Percentiles rank a stretch among this genome's conserved stretches.
Evolutionary conservation across 2,888 invertebrate species (phyloP).

Genomic region (Orthosia gracilis): DNA sequence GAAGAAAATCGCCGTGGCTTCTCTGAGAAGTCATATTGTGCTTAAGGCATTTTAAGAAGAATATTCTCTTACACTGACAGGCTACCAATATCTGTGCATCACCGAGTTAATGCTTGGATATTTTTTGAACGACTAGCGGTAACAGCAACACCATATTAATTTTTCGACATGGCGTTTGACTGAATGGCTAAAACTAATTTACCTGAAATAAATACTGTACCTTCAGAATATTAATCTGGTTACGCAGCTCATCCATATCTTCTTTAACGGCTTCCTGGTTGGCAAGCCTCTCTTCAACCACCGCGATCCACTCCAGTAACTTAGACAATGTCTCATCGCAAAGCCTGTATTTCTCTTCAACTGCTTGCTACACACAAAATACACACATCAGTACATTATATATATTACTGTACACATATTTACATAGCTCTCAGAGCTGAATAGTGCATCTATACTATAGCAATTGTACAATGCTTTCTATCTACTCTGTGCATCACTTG

Average conservation of each 20-base stretch:
- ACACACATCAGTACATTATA: conserved; percentile 46
- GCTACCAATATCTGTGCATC: too few relatives aligned
- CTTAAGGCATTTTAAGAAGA: too few relatives aligned
- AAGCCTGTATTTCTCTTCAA: conserved; percentile 98
- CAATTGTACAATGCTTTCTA: conserved; percentile 73
- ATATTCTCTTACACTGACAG: too few relatives aligned
- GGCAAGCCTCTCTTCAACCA: conserved; percentile 96
- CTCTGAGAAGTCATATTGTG: too few relatives aligned
- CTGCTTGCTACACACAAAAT: conserved; percentile 95
- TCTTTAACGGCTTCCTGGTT: conserved; percentile 97
- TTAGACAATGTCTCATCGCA: conserved; percentile 97
- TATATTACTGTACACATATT: conserved; percentile 25
- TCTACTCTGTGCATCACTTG: conserved; percentile 73
- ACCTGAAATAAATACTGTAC: conserved; percentile 79
- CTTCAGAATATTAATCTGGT: conserved; percentile 97
- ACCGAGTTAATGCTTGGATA: too few relatives aligned
- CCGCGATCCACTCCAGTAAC: conserved; percentile 96
- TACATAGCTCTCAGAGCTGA: conserved; percentile 64
- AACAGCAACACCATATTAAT: too few relatives aligned
- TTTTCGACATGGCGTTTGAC: too few relatives aligned
- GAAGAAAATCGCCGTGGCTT: too few relatives aligned
- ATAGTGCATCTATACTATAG: conserved; percentile 70
- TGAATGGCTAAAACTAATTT: too few relatives aligned
- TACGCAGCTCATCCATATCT: conserved; percentile 95
- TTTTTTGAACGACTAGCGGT: too few relatives aligned